Evolutionary conservation across 2,113 vertebrate genomes (phyloP).

Genomic region (Calyptommatus sinebrachiatus): DNA sequence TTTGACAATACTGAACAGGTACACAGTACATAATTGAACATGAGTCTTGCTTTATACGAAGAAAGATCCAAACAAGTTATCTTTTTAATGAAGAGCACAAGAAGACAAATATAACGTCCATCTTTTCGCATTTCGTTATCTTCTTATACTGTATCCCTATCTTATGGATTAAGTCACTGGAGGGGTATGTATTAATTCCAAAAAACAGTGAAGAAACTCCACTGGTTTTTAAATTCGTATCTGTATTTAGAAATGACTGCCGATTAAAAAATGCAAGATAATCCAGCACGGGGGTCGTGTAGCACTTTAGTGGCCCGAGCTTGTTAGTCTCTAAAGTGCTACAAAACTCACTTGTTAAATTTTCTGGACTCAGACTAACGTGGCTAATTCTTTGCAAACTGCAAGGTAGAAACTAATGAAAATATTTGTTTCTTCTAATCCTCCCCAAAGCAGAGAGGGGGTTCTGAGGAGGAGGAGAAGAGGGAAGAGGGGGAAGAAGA

Average conservation of each 20-base stretch:
- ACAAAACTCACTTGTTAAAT: too few relatives aligned
- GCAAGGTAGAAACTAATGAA: background rate
- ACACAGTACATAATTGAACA: constrained; percentile 29
- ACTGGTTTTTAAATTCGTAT: background rate
- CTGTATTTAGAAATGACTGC: background rate
- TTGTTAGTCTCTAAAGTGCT: too few relatives aligned
- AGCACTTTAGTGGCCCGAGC: too few relatives aligned
- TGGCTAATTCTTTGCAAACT: background rate
- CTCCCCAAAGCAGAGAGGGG: background rate
- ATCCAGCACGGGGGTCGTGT: too few relatives aligned
- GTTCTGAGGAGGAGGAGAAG: too few relatives aligned
- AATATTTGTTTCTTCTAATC: background rate
- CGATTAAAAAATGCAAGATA: background rate
- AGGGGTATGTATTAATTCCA: background rate
- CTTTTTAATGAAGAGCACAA: background rate
- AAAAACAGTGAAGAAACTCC: background rate
- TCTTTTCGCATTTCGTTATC: background rate
- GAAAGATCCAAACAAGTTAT: background rate
- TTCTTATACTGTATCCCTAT: background rate
- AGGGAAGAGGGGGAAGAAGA: too few relatives aligned
- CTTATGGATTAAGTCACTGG: background rate
- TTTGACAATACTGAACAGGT: constrained; percentile 34
- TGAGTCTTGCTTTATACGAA: too few relatives aligned
- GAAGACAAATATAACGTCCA: background rate
- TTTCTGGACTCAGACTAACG: too few relatives aligned